phyloP scores from a whole-genome alignment of 2,888 invertebrate genomes.

The Hemithea aestivaria region DNA sequence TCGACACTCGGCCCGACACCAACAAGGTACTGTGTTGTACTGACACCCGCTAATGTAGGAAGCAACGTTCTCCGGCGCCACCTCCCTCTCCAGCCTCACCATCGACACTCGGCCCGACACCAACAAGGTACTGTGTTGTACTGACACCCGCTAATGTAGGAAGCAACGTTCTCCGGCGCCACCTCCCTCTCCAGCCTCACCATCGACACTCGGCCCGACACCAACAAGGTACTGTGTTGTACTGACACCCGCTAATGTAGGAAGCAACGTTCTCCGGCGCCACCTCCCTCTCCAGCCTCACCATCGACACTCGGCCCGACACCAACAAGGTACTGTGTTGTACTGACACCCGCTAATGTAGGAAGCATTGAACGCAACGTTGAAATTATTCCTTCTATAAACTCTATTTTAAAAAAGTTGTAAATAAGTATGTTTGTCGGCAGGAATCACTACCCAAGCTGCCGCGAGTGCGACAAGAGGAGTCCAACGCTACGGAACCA shows the following conservation, averaged over 20 bases:
- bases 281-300: conserved; percentile 92
- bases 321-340: conserved; percentile 18
- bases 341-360: not conserved
- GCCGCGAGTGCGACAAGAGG: conserved; percentile 6
- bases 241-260: not conserved
- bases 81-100: conserved; percentile 91
- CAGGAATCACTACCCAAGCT: conserved; percentile 21
- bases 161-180: too few relatives aligned
- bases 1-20: conserved; percentile 83
- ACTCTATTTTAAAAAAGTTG: too few relatives aligned
- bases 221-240: conserved; percentile 17
- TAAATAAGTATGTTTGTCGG: too few relatives aligned
- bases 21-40: conserved; percentile 17
- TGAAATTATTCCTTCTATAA: too few relatives aligned
- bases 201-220: conserved; percentile 84
- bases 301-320: conserved; percentile 85
- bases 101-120: conserved; percentile 84
- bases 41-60: not conserved
- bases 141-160: not conserved
- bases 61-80: too few relatives aligned
- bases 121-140: conserved; percentile 16
- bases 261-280: too few relatives aligned
- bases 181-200: conserved; percentile 92
- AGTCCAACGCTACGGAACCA: not conserved
- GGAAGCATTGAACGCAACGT: too few relatives aligned